phyloP scores from a whole-genome alignment of 1,140 invertebrate species.

The Penaeus indicus region DNA sequence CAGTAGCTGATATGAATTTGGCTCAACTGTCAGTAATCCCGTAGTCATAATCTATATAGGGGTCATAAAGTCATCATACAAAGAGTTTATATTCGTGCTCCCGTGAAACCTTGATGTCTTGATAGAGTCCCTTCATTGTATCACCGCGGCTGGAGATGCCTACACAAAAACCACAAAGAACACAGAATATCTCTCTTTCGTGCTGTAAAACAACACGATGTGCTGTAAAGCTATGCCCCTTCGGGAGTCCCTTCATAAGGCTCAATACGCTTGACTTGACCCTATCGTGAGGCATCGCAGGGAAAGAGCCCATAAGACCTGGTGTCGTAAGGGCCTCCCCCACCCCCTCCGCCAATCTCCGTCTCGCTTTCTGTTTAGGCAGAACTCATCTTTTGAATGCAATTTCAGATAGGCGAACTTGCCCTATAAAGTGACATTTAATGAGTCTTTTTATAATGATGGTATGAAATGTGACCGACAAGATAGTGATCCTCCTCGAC shows the following conservation, averaged over 20 bases:
- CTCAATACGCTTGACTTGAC: background rate
- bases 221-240: background rate
- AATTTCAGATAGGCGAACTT: background rate
- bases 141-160: background rate
- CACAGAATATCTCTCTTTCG: background rate
- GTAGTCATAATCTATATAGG: background rate
- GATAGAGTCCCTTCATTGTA: background rate
- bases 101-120: too few relatives aligned
- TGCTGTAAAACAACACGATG: background rate
- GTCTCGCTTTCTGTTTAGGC: background rate
- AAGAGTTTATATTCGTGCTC: background rate
- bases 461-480: conserved; percentile 1
- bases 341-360: too few relatives aligned
- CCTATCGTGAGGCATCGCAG: background rate
- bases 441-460: conserved; percentile 7
- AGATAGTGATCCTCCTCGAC: background rate
- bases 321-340: background rate
- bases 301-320: background rate
- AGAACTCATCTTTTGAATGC: background rate
- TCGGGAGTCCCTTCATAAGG: background rate
- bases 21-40: conserved; percentile 6
- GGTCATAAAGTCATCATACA: conserved; percentile 8
- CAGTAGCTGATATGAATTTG: background rate
- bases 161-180: background rate
- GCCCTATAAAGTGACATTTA: conserved; percentile 9